phyloP scores from a whole-genome alignment of 2,797 vertebrate species.

The Gorsachius magnificus region DNA sequence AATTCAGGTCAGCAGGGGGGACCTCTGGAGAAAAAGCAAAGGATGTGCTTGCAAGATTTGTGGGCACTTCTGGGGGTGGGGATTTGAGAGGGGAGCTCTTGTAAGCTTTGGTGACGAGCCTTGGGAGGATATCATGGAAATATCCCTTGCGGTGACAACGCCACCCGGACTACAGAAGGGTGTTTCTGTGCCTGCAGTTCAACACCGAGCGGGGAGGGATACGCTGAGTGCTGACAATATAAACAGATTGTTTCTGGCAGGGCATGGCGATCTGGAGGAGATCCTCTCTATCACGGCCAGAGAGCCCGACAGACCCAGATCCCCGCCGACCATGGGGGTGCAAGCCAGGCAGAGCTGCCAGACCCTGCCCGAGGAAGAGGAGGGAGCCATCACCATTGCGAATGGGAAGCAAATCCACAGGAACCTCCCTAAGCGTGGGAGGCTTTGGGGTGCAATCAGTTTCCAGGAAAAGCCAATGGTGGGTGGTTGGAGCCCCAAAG shows the following conservation, averaged over 20 bases:
- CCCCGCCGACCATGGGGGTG: fast-evolving
- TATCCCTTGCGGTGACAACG: neutral
- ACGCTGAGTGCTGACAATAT: neutral
- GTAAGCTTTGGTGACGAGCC: neutral
- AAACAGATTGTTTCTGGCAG: constrained; percentile 54
- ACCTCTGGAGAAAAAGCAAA: neutral
- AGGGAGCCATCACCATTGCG: neutral
- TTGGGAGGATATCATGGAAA: neutral
- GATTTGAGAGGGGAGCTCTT: neutral
- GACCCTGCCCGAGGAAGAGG: neutral
- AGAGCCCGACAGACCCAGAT: neutral
- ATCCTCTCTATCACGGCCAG: neutral
- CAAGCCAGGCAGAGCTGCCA: neutral
- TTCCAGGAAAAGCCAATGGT: neutral
- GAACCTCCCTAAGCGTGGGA: neutral
- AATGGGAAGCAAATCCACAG: neutral
- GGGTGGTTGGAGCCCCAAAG: neutral
- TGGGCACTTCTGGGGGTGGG: neutral
- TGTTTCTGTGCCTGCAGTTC: neutral
- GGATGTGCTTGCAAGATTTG: fast-evolving
- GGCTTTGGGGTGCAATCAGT: neutral
- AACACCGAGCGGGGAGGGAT: neutral
- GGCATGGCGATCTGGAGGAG: neutral
- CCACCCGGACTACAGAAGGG: neutral
- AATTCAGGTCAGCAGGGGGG: neutral